These are phyloP conservation scores for Microvelia longipes DNA, from an alignment of 1,140 invertebrate species.

Conservation along the genomic window DNA sequence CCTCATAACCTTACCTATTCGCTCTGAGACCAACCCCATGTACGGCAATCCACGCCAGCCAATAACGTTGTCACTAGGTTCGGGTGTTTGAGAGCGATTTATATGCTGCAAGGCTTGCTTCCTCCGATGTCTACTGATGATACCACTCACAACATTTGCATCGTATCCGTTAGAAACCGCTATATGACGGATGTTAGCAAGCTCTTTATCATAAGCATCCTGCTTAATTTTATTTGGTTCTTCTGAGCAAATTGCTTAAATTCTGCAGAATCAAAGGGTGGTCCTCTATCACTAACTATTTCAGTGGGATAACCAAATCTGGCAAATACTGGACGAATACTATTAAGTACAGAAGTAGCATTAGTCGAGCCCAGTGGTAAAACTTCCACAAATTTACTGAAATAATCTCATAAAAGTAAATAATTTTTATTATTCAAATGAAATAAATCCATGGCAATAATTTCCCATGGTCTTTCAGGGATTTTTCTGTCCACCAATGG, in stretches of 20 bases:
- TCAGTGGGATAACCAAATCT: neutral
- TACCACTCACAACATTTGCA: too few species aligned
- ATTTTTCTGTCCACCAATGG: neutral
- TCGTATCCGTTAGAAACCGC: too few species aligned
- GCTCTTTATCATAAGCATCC: too few species aligned
- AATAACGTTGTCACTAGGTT: too few species aligned
- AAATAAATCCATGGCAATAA: neutral
- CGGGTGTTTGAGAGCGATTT: too few species aligned
- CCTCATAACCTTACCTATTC: too few species aligned
- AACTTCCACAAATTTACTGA: neutral
- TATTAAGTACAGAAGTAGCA: neutral
- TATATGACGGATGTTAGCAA: too few species aligned
- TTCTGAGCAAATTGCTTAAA: neutral
- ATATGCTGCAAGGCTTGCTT: too few species aligned
- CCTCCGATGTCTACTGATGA: too few species aligned
- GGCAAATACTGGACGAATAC: neutral
- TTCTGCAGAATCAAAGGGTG: neutral
- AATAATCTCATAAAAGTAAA: neutral
- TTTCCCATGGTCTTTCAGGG: neutral
- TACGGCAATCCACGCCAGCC: too few species aligned
- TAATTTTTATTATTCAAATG: neutral
- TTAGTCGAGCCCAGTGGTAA: neutral
- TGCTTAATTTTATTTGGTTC: neutral
- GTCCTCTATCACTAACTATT: neutral
- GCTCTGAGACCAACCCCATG: too few species aligned